phyloP scores from a whole-genome alignment of 2,888 invertebrate species.

The Parascotia fuliginaria region DNA sequence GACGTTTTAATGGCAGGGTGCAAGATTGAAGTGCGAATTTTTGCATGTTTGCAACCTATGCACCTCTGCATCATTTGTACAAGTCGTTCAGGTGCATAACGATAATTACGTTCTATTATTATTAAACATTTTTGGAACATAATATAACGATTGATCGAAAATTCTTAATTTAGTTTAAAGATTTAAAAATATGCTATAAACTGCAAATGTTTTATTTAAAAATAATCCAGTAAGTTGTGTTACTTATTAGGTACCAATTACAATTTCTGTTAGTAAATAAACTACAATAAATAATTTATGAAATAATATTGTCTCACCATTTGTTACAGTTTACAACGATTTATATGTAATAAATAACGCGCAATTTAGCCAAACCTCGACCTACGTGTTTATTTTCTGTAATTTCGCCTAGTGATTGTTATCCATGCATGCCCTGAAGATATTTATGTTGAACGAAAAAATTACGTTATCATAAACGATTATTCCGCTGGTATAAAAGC shows the following conservation, averaged over 20 bases:
- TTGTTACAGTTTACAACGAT: conserved; percentile 17
- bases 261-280: too few relatives aligned
- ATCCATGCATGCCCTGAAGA: conserved; percentile 23
- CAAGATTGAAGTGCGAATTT: conserved; percentile 49
- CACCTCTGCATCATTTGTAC: conserved; percentile 59
- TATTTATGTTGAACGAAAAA: conserved; percentile 29
- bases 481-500: conserved; percentile 49
- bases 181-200: too few relatives aligned
- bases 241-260: too few relatives aligned
- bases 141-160: conserved; percentile 13
- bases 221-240: too few relatives aligned
- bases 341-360: conserved; percentile 15
- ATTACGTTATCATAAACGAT: conserved; percentile 33
- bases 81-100: conserved; percentile 52
- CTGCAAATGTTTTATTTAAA: too few relatives aligned
- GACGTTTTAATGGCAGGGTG: conserved; percentile 63
- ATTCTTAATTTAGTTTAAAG: too few relatives aligned
- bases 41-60: conserved; percentile 60
- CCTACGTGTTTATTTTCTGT: conserved; percentile 26
- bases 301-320: too few relatives aligned
- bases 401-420: conserved; percentile 26
- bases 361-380: conserved; percentile 7
- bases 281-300: too few relatives aligned
- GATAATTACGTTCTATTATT: conserved; percentile 48
- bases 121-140: conserved; percentile 21